Evolutionary conservation across 1,140 invertebrate species (phyloP).

Genomic region (Globodera rostochiensis): DNA sequence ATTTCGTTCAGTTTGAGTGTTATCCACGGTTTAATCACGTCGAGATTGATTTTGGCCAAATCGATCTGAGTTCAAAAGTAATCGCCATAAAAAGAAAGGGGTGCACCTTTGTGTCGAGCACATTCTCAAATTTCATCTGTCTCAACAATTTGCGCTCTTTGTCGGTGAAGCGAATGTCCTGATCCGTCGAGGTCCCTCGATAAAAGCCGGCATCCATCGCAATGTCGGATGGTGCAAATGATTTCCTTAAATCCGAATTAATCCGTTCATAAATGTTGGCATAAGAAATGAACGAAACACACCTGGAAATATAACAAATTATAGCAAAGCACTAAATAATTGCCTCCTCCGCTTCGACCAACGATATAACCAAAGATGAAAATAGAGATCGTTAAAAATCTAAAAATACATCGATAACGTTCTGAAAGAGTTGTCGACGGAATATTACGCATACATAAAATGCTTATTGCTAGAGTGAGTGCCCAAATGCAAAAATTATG

Average conservation of each 20-base stretch:
- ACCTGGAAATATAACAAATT: neutral
- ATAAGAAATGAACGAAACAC: neutral
- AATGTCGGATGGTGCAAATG: neutral
- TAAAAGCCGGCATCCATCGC: conserved; percentile 70
- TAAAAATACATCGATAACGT: neutral
- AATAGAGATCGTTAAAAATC: conserved; percentile 1
- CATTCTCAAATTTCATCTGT: conserved; percentile 95
- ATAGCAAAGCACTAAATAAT: neutral
- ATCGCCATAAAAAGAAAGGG: neutral
- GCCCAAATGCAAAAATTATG: no score
- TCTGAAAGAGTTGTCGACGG: neutral
- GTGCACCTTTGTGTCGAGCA: conserved; percentile 80
- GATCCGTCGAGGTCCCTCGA: conserved; percentile 89
- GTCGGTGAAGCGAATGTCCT: conserved; percentile 97
- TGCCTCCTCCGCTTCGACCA: neutral
- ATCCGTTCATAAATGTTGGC: neutral
- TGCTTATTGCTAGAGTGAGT: no score
- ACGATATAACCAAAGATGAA: neutral
- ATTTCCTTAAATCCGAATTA: neutral
- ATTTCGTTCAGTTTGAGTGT: conserved; percentile 91
- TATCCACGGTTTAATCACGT: conserved; percentile 98
- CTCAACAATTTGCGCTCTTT: conserved; percentile 99
- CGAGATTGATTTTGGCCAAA: conserved; percentile 95
- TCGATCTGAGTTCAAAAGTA: conserved; percentile 78
- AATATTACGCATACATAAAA: no score